Evolutionary conservation across 2,888 invertebrate species (phyloP).

Genomic region (Pecten maximus): DNA sequence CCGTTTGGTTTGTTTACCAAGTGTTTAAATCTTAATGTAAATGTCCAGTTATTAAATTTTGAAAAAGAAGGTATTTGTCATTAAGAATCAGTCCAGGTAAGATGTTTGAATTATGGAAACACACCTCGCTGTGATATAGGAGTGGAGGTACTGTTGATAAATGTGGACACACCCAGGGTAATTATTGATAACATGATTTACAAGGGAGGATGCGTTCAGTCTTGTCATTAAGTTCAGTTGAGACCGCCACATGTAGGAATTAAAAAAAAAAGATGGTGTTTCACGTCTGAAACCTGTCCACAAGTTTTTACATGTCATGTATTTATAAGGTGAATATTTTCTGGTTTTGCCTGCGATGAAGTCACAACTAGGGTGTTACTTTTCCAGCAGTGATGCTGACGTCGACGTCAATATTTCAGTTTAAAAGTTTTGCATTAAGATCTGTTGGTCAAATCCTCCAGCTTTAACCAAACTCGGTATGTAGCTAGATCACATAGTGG

Average conservation of each 20-base stretch:
- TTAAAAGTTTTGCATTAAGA: too few relatives aligned
- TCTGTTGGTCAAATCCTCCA: too few relatives aligned
- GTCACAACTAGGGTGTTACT: too few relatives aligned
- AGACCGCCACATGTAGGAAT: neutral
- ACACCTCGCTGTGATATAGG: neutral
- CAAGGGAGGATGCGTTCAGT: neutral
- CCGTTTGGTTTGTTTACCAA: neutral
- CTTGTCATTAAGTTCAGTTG: neutral
- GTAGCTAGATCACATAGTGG: too few relatives aligned
- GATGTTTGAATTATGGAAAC: conserved; percentile 2
- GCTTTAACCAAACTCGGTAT: too few relatives aligned
- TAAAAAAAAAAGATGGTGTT: neutral
- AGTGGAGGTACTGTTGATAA: neutral
- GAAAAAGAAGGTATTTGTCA: conserved; percentile 25
- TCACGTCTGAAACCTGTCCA: neutral
- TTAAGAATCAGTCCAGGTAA: conserved; percentile 12
- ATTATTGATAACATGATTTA: neutral
- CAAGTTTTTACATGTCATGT: neutral
- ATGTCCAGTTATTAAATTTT: conserved; percentile 30
- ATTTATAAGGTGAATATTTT: too few relatives aligned
- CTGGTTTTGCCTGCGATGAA: too few relatives aligned
- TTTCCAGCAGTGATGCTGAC: too few relatives aligned
- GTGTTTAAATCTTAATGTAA: conserved; percentile 20
- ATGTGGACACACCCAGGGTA: neutral
- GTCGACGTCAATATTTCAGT: too few relatives aligned